Evolutionary conservation across 2,797 vertebrate genomes (phyloP).

Genomic region (Onychomys leucogaster): DNA sequence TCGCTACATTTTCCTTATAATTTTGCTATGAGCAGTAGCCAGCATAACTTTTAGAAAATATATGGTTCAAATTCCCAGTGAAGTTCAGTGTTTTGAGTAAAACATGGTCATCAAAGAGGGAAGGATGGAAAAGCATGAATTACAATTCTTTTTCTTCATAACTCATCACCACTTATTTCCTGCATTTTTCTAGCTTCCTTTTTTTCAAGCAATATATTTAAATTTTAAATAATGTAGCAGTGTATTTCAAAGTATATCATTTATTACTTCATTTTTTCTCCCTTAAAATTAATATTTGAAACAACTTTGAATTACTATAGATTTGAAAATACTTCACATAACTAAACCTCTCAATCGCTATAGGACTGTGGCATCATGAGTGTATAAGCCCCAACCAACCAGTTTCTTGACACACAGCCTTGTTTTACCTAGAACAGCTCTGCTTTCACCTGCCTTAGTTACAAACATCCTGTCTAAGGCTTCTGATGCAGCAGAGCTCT

Average conservation of each 20-base stretch:
- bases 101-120: neutral
- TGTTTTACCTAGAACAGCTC: neutral
- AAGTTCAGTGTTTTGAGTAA: slow-evolving; percentile 39
- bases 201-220: neutral
- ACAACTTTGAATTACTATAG: slow-evolving; percentile 2
- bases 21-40: slow-evolving; percentile 17
- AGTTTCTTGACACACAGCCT: neutral
- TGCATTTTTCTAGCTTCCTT: neutral
- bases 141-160: neutral
- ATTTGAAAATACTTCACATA: neutral
- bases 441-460: neutral
- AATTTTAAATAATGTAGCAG: neutral
- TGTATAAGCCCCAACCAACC: neutral
- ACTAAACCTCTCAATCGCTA: neutral
- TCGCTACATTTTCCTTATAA: slow-evolving; percentile 41
- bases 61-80: slow-evolving; percentile 40
- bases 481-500: neutral
- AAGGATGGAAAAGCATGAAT: neutral
- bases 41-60: neutral
- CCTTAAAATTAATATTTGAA: slow-evolving; percentile 13
- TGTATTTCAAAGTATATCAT: neutral
- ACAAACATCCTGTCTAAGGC: neutral
- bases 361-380: no score
- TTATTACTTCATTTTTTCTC: slow-evolving; percentile 11
- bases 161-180: neutral